Evolutionary conservation across 2,888 invertebrate species (phyloP).

Genomic region (Nomada goodeniana): DNA sequence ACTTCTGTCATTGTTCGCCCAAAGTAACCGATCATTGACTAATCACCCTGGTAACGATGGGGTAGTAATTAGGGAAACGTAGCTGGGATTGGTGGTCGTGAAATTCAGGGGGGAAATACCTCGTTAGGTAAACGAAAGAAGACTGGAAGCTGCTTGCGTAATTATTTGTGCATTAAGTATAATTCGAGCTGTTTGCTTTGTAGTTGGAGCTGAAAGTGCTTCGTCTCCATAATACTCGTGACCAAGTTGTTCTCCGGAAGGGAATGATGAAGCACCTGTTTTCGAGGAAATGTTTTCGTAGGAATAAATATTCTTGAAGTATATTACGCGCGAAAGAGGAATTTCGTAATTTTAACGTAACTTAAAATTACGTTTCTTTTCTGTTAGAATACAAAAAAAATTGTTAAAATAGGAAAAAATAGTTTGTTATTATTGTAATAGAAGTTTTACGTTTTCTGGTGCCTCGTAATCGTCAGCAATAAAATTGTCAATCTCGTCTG

Average conservation of each 20-base stretch:
- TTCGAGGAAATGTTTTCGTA: too few relatives aligned
- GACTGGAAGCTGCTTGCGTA: neutral
- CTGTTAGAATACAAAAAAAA: too few relatives aligned
- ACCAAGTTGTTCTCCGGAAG: too few relatives aligned
- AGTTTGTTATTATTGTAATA: too few relatives aligned
- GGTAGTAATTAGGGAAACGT: constrained; percentile 36
- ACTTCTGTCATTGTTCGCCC: constrained; percentile 26
- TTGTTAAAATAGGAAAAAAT: too few relatives aligned
- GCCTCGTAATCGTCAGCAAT: neutral
- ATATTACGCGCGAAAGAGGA: too few relatives aligned
- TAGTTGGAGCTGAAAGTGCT: neutral
- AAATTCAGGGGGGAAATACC: neutral
- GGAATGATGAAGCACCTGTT: too few relatives aligned
- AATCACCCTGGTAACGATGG: constrained; percentile 18
- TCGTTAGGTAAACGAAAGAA: neutral
- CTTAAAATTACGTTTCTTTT: too few relatives aligned
- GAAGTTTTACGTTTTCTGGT: neutral
- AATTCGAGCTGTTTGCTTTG: neutral
- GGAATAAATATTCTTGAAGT: too few relatives aligned
- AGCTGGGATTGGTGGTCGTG: constrained; percentile 13
- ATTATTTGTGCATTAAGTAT: neutral
- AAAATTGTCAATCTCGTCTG: neutral
- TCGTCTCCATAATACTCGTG: too few relatives aligned
- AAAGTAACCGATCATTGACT: constrained; percentile 30
- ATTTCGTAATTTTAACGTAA: too few relatives aligned